Base-by-base conservation (phyloP, 1,140 invertebrate species). In the Eumeta japonica region DNA sequence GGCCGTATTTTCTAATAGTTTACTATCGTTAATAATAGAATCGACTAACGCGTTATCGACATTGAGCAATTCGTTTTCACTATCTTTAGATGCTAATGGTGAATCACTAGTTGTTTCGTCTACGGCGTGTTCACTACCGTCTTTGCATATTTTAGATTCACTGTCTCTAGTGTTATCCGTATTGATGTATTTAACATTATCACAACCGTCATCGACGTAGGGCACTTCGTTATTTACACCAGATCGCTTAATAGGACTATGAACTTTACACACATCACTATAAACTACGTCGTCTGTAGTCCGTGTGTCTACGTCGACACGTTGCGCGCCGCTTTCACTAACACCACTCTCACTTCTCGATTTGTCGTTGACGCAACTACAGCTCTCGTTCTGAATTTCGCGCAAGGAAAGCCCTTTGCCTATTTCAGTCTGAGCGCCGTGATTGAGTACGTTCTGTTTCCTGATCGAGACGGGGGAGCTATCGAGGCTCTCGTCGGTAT, bases 11-110 rank as follows among this genome's bases (percentile, higher is more conserved):
- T 70, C 58, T 35, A 71, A 27, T 3, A 58, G 37, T 33, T 61
- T 61, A 36, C 80, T 81, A 37, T 82, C 79, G 37, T 77, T 70
- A 39, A 84, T 77, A 45, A 83, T 80, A 29, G 81, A 78, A 44
- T 80, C 70, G 5, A 79, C 79, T 39, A 79, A 68, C 50, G 80
- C 76, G 33, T 52, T 66, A 43, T 75, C 76, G 10, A 55, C 39
- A 20, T 58, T 56, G 31, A 60, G 52, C 34, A 58, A 43, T 46
- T 58, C 57, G 2, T 52, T 44, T 37, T 63, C 57, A 18, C 11
- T 34, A 39, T 18, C 35, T 33, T 41, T 42, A 41, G 35, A 48
- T 54, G n/a, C n/a, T 43, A 11, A 50, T 46, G 20, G 20, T n/a
- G n/a, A 7, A 35, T 46, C 48, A 10, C 20, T 39, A 12, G 38